Percentiles rank a stretch among this genome's conserved stretches.
Evolutionary conservation across 2,888 invertebrate genomes (phyloP).

Genomic region (Mimas tiliae): DNA sequence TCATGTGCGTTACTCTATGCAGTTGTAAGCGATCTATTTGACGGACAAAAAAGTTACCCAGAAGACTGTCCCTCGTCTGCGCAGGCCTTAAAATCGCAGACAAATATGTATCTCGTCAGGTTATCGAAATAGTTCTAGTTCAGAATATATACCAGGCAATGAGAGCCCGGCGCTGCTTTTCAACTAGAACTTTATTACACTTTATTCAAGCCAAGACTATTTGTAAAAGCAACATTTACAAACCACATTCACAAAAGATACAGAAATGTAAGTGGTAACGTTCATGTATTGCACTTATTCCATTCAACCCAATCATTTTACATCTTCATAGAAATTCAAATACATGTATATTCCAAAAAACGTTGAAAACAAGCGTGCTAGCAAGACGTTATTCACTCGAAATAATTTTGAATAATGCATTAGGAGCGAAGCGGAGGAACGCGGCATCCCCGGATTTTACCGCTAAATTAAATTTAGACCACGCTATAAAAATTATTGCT

Average conservation of each 20-base stretch:
- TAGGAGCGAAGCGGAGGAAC: slow-evolving; percentile 50
- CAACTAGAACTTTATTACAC: background rate
- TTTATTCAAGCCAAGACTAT: background rate
- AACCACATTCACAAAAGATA: background rate
- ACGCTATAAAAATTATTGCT: slow-evolving; percentile 50
- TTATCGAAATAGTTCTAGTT: too few relatives aligned
- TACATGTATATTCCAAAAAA: background rate
- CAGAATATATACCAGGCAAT: too few relatives aligned
- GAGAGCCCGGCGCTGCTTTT: too few relatives aligned
- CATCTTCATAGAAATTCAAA: background rate
- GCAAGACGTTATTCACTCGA: slow-evolving; percentile 50
- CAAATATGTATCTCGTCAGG: too few relatives aligned
- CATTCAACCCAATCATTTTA: background rate
- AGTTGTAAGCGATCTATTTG: too few relatives aligned
- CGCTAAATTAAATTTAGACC: slow-evolving; percentile 61
- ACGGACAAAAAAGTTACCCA: too few relatives aligned
- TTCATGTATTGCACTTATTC: background rate
- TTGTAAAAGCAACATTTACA: background rate
- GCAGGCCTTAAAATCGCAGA: too few relatives aligned
- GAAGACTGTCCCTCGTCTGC: too few relatives aligned
- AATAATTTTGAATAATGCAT: slow-evolving; percentile 70
- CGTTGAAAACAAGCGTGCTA: slow-evolving; percentile 14
- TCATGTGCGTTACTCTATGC: too few relatives aligned
- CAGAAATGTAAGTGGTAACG: background rate
- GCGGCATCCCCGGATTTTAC: slow-evolving; percentile 47